Conservation (phyloP, 2,888 invertebrate genomes). For the Cybosia mesomella region DNA sequence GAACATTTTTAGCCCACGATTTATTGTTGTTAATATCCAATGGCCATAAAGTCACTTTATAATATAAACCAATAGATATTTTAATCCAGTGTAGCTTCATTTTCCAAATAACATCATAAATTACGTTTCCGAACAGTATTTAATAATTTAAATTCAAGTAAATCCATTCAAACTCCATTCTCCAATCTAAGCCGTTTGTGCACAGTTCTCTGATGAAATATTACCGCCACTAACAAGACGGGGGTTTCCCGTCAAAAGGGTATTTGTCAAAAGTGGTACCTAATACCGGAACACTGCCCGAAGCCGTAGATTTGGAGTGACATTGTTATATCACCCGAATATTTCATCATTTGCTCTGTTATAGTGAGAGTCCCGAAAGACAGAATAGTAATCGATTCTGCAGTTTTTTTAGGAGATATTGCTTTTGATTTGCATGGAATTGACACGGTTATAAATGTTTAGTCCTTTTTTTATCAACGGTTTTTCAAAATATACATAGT, state of each 20-base stretch:
- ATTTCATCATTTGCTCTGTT: conserved; percentile 53
- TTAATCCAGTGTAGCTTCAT: background rate
- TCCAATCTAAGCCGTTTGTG: conserved; percentile 37
- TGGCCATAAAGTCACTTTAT: conserved; percentile 15
- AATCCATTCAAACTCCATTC: conserved; percentile 12
- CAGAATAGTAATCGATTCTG: conserved; percentile 32
- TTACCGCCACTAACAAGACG: conserved; percentile 45
- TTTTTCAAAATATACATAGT: background rate
- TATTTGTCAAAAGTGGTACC: conserved; percentile 51
- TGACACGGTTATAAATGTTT: background rate
- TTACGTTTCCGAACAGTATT: background rate
- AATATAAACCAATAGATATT: conserved; percentile 1
- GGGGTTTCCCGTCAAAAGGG: conserved; percentile 42
- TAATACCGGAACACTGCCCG: conserved; percentile 42
- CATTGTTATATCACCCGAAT: conserved; percentile 55
- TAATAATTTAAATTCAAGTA: conserved; percentile 10
- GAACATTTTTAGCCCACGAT: background rate
- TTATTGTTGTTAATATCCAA: no score
- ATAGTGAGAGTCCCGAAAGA: conserved; percentile 38
- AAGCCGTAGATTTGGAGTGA: conserved; percentile 50
- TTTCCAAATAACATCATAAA: conserved; percentile 1
- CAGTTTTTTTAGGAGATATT: conserved; percentile 10
- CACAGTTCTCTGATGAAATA: conserved; percentile 42
- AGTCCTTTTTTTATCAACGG: background rate
- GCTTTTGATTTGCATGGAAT: background rate